phyloP scores from a whole-genome alignment of 2,113 vertebrate species.

The Cariama cristata region DNA sequence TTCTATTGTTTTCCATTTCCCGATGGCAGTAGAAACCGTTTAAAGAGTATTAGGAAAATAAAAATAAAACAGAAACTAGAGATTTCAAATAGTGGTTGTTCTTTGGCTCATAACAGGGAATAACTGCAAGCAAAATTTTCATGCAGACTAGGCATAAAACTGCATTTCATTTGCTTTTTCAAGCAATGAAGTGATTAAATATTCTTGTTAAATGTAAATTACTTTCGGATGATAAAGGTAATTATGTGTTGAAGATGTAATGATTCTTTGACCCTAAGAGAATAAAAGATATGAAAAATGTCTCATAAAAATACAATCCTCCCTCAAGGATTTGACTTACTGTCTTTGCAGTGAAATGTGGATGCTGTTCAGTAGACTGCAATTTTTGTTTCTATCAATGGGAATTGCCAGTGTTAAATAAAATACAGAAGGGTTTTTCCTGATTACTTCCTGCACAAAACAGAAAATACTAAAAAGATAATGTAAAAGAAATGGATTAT shows the following conservation, averaged over 20 bases:
- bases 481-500: neutral
- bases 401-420: neutral
- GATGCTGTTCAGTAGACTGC: neutral
- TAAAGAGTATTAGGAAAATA: neutral
- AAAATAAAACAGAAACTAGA: neutral
- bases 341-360: conserved; percentile 3
- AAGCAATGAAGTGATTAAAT: conserved; percentile 30
- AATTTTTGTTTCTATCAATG: neutral
- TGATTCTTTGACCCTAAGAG: conserved; percentile 5
- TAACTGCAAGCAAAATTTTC: conserved; percentile 13
- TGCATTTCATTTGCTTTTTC: conserved; percentile 4
- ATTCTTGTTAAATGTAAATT: conserved; percentile 45
- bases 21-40: neutral
- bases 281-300: conserved; percentile 1
- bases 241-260: neutral
- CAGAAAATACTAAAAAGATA: neutral
- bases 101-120: neutral
- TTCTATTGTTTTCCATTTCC: neutral
- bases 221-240: neutral
- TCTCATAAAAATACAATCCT: neutral
- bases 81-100: neutral
- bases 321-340: neutral
- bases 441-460: neutral
- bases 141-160: neutral
- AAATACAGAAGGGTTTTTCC: neutral